Conservation (phyloP, 2,113 vertebrate genomes). For the Scytalopus superciliaris region DNA sequence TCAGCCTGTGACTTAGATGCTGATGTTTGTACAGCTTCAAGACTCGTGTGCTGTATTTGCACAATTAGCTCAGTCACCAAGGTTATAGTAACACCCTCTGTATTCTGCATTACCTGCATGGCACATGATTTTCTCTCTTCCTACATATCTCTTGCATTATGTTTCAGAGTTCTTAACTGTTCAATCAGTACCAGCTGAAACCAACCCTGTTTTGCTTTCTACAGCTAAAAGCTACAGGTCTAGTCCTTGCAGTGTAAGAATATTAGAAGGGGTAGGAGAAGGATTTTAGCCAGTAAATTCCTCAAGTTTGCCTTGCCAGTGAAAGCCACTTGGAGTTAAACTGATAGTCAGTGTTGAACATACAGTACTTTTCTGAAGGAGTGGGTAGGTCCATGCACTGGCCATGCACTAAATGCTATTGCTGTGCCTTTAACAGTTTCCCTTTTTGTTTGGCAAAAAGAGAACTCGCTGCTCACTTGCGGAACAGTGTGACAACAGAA, state of each 20-base stretch:
- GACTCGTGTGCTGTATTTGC: neutral
- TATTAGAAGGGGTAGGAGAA: neutral
- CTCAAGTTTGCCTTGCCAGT: neutral
- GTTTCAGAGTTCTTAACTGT: neutral
- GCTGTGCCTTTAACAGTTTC: neutral
- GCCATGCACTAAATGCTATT: neutral
- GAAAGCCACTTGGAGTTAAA: neutral
- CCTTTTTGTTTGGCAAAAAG: neutral
- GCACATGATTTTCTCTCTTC: neutral
- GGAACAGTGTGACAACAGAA: neutral
- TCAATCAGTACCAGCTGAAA: neutral
- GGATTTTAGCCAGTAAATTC: neutral
- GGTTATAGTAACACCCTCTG: neutral
- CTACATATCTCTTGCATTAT: neutral
- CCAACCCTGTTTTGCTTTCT: neutral
- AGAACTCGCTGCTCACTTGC: neutral
- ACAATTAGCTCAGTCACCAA: neutral
- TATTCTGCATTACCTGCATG: neutral
- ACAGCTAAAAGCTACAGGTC: neutral
- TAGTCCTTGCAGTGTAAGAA: neutral
- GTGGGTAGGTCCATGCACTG: neutral
- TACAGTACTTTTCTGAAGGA: neutral
- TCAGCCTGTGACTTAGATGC: neutral
- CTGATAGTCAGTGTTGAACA: neutral
- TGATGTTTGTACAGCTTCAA: neutral